A percentile compares a stretch with the other conserved stretches of the same genome.
These are phyloP conservation scores for Nymphalis polychloros DNA, from an alignment of 2,888 invertebrate genomes.

Conservation along the genomic window DNA sequence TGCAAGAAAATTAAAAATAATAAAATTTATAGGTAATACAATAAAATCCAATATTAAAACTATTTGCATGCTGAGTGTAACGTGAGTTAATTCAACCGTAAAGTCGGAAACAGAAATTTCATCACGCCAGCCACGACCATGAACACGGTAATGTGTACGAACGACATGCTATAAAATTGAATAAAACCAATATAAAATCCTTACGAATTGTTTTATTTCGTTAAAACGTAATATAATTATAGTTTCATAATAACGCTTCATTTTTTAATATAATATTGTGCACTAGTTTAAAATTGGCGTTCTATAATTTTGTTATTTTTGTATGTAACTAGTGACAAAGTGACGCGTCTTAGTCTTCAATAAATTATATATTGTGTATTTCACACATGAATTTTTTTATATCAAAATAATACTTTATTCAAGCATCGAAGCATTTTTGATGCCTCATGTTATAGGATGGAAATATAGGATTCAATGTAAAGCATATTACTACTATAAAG, in stretches of 20 bases:
- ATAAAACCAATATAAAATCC: slow-evolving; percentile 28
- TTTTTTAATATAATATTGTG: not conserved
- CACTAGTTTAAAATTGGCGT: not conserved
- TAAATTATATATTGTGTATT: no score
- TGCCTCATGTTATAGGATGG: no score
- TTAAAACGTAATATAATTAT: not conserved
- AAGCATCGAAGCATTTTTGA: no score
- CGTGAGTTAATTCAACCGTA: slow-evolving; percentile 25
- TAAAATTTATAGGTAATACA: slow-evolving; percentile 2
- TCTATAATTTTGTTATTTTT: no score
- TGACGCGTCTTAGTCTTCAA: no score
- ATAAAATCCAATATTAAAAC: slow-evolving; percentile 10
- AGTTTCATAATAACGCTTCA: not conserved
- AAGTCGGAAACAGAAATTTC: slow-evolving; percentile 26
- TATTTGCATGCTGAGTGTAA: slow-evolving; percentile 15
- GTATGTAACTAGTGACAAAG: no score
- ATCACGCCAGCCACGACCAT: slow-evolving; percentile 24
- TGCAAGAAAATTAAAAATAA: not conserved
- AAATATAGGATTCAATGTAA: no score
- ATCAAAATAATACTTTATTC: no score
- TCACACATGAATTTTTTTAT: no score
- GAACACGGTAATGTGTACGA: slow-evolving; percentile 23
- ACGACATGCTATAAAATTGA: slow-evolving; percentile 26
- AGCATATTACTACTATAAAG: no score
- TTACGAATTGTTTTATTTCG: slow-evolving; percentile 20